Evolutionary conservation across 2,888 invertebrate species (phyloP), one percentile per base, ranked within the genome.

Genomic region (Drosophila anceps): DNA sequence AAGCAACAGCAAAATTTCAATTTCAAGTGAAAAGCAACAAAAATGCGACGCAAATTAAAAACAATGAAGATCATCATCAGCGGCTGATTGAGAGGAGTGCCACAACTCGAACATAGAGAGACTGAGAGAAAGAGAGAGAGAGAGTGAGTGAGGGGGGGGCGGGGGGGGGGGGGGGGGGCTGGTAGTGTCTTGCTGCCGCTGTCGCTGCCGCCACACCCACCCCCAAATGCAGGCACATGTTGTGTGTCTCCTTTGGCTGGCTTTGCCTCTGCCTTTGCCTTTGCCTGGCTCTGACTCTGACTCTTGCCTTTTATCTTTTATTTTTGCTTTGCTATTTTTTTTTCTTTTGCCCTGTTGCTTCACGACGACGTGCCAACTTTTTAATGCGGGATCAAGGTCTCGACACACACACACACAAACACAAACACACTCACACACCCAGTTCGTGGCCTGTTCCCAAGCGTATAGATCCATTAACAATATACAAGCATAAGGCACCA

Each of bases 341-440:
- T 33, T 43, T 24, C 58, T 50, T 51, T 62, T 29, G 9, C 35
- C 60, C 64, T 72, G 55, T 65, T 79, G 74, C 69, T 61, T 65
- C 70, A 75, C 75, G 73, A 79, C 82, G 79, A 82, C 84, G 73
- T 79, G 77, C 81, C 78, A 79, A 76, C 78, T 75, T 89, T 82
- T 90, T 90, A 90, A 91, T 90, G 90, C 90, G 90, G 91, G 91
- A 91, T 90, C 90, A 90, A 90, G 90, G 90, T 91, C 91, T 91
- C 80, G 69, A 48, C 73, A 70, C 73, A 64, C 70, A 66, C 41
- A 53, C 48, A 65, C 46, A 10, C n/a, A n/a, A n/a, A n/a, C 46
- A 44, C 46, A 64, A 60, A 57, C 24, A 61, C 31, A 58, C 46
- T 29, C 20, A 37, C 43, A 39, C 53, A 18, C 70, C 59, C 66